phyloP scores from a whole-genome alignment of 2,888 invertebrate species.

The Zygaena filipendulae region DNA sequence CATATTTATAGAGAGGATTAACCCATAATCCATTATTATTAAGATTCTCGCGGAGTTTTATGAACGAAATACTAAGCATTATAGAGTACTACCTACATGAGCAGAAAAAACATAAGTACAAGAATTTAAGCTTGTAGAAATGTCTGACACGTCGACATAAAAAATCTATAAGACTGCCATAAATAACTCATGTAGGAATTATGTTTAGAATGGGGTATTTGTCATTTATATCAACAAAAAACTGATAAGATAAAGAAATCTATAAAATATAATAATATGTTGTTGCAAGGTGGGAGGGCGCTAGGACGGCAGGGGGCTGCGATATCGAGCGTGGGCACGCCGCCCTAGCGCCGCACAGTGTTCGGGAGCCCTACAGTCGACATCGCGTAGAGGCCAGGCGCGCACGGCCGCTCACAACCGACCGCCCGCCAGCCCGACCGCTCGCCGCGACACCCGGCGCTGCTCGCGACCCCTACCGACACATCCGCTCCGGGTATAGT shows the following conservation, averaged over 20 bases:
- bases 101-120: too few species aligned
- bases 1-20: too few species aligned
- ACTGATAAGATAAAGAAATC: conserved; percentile 16
- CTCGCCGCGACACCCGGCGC: conserved; percentile 16
- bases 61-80: too few species aligned
- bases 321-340: conserved; percentile 65
- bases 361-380: conserved; percentile 59
- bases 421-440: conserved; percentile 14
- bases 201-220: too few species aligned
- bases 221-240: too few species aligned
- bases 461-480: conserved; percentile 12
- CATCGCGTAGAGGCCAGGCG: conserved; percentile 39
- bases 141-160: too few species aligned
- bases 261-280: conserved; percentile 22
- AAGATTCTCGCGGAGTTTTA: too few species aligned
- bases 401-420: conserved; percentile 33
- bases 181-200: too few species aligned
- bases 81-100: too few species aligned
- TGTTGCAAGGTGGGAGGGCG: conserved; percentile 62
- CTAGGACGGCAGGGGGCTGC: conserved; percentile 54
- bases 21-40: too few species aligned
- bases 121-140: too few species aligned
- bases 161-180: too few species aligned
- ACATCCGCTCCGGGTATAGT: conserved; percentile 20
- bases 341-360: conserved; percentile 53